Conservation (phyloP, 2,113 vertebrate species). For the Atlantisia rogersi region DNA sequence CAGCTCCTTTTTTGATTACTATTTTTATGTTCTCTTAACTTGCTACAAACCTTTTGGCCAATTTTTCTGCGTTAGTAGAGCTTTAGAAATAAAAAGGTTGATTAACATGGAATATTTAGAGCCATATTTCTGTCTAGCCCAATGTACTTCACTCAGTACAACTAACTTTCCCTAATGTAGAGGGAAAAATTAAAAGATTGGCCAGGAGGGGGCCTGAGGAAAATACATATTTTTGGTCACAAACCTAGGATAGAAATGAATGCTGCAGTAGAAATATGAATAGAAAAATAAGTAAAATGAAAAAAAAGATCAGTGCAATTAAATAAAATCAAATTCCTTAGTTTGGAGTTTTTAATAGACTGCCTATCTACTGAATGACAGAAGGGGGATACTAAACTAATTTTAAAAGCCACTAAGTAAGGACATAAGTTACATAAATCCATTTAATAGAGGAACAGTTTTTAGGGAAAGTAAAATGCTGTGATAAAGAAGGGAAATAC, state of each 20-base stretch:
- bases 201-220: neutral
- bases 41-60: neutral
- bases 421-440: neutral
- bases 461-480: neutral
- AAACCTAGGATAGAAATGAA: neutral
- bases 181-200: neutral
- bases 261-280: neutral
- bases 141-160: neutral
- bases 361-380: neutral
- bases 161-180: neutral
- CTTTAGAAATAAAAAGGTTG: neutral
- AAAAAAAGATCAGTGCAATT: neutral
- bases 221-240: neutral
- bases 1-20: neutral
- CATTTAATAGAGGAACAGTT: neutral
- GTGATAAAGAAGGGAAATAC: neutral
- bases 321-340: neutral
- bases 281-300: neutral
- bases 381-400: neutral
- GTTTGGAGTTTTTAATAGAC: neutral
- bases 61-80: neutral
- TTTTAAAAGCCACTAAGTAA: neutral
- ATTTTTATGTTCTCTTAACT: neutral
- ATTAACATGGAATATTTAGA: neutral
- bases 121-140: neutral